phyloP scores from a whole-genome alignment of 2,113 vertebrate species.

The Haplotaxodon microlepis region DNA sequence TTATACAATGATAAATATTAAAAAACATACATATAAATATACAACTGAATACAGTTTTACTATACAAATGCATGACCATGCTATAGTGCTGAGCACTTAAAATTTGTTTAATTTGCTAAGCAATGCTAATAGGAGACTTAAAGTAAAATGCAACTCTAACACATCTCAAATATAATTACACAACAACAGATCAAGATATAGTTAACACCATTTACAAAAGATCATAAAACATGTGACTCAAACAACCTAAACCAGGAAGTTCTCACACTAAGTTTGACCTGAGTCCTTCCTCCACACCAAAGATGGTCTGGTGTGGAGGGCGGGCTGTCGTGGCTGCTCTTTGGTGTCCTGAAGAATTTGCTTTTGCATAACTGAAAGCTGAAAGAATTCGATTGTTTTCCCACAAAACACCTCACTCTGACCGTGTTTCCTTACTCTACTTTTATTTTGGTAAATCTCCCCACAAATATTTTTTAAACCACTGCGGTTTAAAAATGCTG shows the following conservation, averaged over 20 bases:
- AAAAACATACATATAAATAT: not conserved
- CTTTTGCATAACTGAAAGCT: not conserved
- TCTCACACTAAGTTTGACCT: not conserved
- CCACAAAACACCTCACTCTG: not conserved
- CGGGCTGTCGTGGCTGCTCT: not conserved
- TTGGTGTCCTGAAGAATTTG: not conserved
- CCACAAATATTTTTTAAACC: not conserved
- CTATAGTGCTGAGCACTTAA: not conserved
- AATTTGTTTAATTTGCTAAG: not conserved
- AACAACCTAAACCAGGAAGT: not conserved
- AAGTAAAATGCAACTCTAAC: not conserved
- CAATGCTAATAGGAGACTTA: not conserved
- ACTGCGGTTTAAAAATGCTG: not conserved
- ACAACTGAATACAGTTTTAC: not conserved
- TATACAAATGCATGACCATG: not conserved
- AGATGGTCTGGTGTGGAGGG: not conserved
- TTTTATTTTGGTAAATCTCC: not conserved
- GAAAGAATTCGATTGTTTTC: not conserved
- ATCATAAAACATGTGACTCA: not conserved
- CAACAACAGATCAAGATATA: not conserved
- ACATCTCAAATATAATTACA: not conserved
- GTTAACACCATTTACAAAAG: not conserved
- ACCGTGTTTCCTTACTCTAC: not conserved
- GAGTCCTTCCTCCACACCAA: not conserved
- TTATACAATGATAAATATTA: not conserved